These are phyloP conservation scores for Rhagoletis pomonella DNA, from an alignment of 1,140 invertebrate genomes.

Conservation along the genomic window DNA sequence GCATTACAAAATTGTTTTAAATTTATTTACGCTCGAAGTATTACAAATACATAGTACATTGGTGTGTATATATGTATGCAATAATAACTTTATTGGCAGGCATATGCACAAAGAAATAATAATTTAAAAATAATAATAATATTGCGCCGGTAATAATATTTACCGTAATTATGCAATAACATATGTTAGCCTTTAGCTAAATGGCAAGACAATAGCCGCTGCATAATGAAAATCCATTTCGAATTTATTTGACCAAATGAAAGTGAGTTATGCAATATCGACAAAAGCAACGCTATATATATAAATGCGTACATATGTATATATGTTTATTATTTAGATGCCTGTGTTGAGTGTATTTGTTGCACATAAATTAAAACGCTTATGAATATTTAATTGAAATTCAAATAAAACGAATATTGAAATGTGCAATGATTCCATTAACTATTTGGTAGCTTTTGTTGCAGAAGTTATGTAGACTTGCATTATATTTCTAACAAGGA, in stretches of 20 bases:
- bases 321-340: background rate
- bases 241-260: background rate
- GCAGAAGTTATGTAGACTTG: background rate
- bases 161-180: slow-evolving; percentile 30
- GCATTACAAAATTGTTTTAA: background rate
- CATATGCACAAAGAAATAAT: background rate
- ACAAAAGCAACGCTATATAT: background rate
- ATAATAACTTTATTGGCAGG: no score
- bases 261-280: background rate
- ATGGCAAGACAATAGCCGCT: background rate
- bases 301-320: background rate
- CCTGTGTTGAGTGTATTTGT: background rate
- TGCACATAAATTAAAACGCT: slow-evolving; percentile 48
- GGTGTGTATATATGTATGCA: background rate
- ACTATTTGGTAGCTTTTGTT: background rate
- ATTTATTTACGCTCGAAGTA: no score
- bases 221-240: slow-evolving; percentile 3
- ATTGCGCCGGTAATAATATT: slow-evolving; percentile 5
- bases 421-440: background rate
- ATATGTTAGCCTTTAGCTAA: background rate
- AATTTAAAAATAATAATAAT: background rate
- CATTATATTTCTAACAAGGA: background rate
- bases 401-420: slow-evolving; percentile 19
- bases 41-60: background rate
- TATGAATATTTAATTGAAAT: slow-evolving; percentile 48